Evolutionary conservation across 2,888 invertebrate species (phyloP).

Genomic region (Tetheella fluctuosa): DNA sequence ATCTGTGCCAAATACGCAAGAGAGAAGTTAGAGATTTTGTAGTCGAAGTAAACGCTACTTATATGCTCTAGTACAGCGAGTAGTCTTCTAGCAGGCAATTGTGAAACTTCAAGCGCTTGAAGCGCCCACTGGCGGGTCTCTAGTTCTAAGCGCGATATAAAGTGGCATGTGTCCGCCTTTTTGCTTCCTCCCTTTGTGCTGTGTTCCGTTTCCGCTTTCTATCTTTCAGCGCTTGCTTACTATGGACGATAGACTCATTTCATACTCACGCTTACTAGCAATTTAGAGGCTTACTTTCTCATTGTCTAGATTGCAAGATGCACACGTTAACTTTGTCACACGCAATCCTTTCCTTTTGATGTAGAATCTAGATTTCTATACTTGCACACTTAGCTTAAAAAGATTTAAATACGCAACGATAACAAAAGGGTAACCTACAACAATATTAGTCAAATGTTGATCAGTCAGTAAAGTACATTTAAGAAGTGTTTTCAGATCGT

Average conservation of each 20-base stretch:
- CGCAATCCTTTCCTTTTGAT: neutral
- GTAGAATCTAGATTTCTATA: neutral
- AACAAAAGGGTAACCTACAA: too few relatives aligned
- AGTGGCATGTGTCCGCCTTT: conserved; percentile 53
- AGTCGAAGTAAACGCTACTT: neutral
- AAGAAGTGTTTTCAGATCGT: neutral
- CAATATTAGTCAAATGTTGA: too few relatives aligned
- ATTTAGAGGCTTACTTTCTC: neutral
- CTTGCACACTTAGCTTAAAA: neutral
- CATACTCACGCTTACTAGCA: neutral
- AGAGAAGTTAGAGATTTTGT: neutral
- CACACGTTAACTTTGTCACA: too few relatives aligned
- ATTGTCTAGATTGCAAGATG: neutral
- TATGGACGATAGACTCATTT: neutral
- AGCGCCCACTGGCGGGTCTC: conserved; percentile 26
- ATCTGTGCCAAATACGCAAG: neutral
- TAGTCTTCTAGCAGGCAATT: conserved; percentile 14
- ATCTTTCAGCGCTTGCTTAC: conserved; percentile 37
- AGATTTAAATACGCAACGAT: too few relatives aligned
- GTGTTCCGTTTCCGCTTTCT: conserved; percentile 54
- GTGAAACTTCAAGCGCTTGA: conserved; percentile 33
- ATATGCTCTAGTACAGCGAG: conserved; percentile 9
- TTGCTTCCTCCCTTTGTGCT: conserved; percentile 50
- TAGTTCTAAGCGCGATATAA: conserved; percentile 41
- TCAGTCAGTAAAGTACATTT: too few relatives aligned